These are phyloP conservation scores for Acrobasis consociella DNA, from an alignment of 2,888 invertebrate genomes.

Conservation along the genomic window DNA sequence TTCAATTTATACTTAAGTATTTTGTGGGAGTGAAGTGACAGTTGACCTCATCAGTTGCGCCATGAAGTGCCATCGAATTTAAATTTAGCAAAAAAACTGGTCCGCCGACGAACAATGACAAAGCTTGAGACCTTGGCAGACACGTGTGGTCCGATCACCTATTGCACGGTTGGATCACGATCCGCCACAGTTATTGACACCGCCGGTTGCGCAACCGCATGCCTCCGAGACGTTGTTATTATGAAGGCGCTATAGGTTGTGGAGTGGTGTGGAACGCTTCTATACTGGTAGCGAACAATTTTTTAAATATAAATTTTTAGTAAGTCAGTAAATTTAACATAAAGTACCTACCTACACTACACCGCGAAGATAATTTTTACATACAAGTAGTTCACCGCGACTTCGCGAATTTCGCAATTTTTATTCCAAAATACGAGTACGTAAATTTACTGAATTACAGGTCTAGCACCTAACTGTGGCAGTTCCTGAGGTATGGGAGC, in stretches of 20 bases:
- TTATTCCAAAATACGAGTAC: no score
- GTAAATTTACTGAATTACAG: no score
- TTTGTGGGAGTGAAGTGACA: not conserved
- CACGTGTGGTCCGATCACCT: slow-evolving; percentile 56
- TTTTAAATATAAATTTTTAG: no score
- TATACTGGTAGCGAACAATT: not conserved
- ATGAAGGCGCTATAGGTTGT: not conserved
- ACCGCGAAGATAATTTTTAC: no score
- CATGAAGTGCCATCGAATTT: not conserved
- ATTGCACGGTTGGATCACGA: slow-evolving; percentile 48
- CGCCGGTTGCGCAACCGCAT: slow-evolving; percentile 54
- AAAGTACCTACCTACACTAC: no score
- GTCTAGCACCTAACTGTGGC: no score
- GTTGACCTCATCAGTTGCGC: not conserved
- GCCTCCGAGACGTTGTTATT: slow-evolving; percentile 5
- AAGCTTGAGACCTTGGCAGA: slow-evolving; percentile 38
- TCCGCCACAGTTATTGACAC: slow-evolving; percentile 49
- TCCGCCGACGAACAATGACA: slow-evolving; percentile 22
- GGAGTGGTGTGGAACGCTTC: not conserved
- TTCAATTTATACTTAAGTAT: no score
- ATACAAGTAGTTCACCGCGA: no score
- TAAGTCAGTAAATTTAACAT: no score
- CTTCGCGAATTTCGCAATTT: no score
- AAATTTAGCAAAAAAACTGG: slow-evolving; percentile 17
- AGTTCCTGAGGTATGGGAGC: no score